These are phyloP conservation scores for Drosophila neotestacea DNA, from an alignment of 2,888 invertebrate species.

Conservation along the genomic window DNA sequence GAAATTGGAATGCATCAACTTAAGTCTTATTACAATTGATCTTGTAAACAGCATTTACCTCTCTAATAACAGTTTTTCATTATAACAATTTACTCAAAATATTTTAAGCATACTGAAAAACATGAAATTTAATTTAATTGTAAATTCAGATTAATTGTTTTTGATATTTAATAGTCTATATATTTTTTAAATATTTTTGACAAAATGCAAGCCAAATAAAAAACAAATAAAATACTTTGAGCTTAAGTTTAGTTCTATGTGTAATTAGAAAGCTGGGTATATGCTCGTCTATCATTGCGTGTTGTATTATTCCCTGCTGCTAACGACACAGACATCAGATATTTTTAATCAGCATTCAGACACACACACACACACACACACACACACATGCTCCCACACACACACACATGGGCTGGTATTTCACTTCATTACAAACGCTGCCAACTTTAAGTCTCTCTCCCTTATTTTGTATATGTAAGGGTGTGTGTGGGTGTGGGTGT, in stretches of 20 bases:
- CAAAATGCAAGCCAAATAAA: background rate
- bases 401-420: conserved; percentile 3
- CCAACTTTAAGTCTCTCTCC: background rate
- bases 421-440: conserved; percentile 13
- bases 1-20: background rate
- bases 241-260: background rate
- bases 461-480: too few relatives aligned
- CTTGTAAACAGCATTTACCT: too few relatives aligned
- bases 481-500: background rate
- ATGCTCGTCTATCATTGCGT: background rate
- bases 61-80: too few relatives aligned
- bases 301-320: conserved; percentile 12
- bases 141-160: too few relatives aligned
- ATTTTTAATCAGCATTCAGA: conserved; percentile 39
- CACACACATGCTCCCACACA: conserved; percentile 2
- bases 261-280: background rate
- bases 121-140: too few relatives aligned
- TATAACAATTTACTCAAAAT: too few relatives aligned
- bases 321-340: conserved; percentile 30
- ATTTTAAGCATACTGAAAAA: too few relatives aligned
- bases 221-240: background rate
- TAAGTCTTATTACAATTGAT: background rate
- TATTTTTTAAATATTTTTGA: too few relatives aligned
- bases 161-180: too few relatives aligned
- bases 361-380: conserved; percentile 10